phyloP scores from a whole-genome alignment of 2,113 vertebrate species.

The Gymnogyps californianus region DNA sequence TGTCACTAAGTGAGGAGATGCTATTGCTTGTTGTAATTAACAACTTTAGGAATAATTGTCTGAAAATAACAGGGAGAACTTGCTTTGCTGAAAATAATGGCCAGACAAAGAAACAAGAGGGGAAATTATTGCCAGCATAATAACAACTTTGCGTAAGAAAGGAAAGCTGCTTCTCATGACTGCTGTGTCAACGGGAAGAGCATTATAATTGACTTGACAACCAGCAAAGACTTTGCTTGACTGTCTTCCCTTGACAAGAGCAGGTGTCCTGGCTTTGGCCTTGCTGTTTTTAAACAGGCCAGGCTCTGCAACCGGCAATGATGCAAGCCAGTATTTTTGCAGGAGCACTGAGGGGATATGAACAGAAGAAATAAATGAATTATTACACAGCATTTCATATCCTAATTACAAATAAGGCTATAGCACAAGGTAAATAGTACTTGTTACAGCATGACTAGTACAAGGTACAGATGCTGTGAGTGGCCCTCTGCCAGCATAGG shows the following conservation, averaged over 20 bases:
- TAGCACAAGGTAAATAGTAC: not conserved
- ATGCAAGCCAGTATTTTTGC: not conserved
- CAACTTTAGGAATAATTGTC: not conserved
- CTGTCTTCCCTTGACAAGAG: not conserved
- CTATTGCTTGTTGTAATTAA: not conserved
- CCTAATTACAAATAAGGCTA: not conserved
- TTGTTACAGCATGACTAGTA: not conserved
- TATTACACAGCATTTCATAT: not conserved
- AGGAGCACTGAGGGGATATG: fast-evolving
- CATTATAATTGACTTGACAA: not conserved
- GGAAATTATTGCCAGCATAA: not conserved
- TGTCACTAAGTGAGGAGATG: not conserved
- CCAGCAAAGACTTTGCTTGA: not conserved
- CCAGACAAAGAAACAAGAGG: not conserved
- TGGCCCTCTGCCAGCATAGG: too few species aligned
- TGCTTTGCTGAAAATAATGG: not conserved
- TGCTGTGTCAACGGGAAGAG: not conserved
- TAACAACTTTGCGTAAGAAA: not conserved
- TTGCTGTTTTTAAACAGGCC: not conserved
- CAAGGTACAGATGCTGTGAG: not conserved
- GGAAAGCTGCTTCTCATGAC: not conserved
- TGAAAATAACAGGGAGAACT: not conserved
- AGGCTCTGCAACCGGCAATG: not conserved
- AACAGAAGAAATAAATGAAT: not conserved
- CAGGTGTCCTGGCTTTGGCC: not conserved